These are phyloP conservation scores for Drosophila gunungcola DNA, from an alignment of 1,140 invertebrate genomes.

Conservation along the genomic window DNA sequence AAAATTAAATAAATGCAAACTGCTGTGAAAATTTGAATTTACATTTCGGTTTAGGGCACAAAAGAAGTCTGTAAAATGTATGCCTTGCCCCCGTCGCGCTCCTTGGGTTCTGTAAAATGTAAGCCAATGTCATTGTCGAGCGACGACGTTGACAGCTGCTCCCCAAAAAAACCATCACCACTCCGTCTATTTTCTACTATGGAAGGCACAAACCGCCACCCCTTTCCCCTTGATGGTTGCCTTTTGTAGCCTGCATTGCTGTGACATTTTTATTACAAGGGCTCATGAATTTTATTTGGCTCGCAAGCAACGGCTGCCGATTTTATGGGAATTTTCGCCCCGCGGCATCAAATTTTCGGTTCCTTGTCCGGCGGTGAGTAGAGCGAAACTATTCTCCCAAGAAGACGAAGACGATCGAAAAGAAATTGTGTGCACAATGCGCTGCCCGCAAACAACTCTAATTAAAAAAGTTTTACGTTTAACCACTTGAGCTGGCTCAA, in stretches of 20 bases:
- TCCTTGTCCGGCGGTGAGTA: conserved; percentile 7
- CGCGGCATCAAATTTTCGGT: conserved; percentile 27
- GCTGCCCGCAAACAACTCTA: conserved; percentile 78
- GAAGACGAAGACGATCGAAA: conserved; percentile 75
- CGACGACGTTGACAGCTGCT: conserved; percentile 69
- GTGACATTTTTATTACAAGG: conserved; percentile 78
- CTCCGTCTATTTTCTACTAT: conserved; percentile 2
- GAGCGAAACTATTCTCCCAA: conserved; percentile 66
- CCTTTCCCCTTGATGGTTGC: conserved; percentile 32
- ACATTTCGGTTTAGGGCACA: conserved; percentile 45
- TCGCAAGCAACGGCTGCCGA: conserved; percentile 56
- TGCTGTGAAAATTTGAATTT: conserved; percentile 67
- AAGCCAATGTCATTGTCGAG: conserved; percentile 76
- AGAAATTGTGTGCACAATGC: conserved; percentile 67
- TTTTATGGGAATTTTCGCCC: conserved; percentile 60
- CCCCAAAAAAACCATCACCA: neutral
- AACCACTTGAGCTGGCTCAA: conserved; percentile 73
- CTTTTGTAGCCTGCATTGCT: conserved; percentile 63
- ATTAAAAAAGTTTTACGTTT: conserved; percentile 83
- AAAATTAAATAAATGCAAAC: conserved; percentile 81
- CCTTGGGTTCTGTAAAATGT: conserved; percentile 42
- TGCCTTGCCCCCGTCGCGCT: conserved; percentile 30
- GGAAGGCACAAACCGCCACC: neutral
- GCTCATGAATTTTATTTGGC: conserved; percentile 80
- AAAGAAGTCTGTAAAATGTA: conserved; percentile 72